A percentile compares a stretch with the other conserved stretches of the same genome.
These are phyloP conservation scores for Sacculina carcini DNA, from an alignment of 2,888 invertebrate species.

Conservation along the genomic window DNA sequence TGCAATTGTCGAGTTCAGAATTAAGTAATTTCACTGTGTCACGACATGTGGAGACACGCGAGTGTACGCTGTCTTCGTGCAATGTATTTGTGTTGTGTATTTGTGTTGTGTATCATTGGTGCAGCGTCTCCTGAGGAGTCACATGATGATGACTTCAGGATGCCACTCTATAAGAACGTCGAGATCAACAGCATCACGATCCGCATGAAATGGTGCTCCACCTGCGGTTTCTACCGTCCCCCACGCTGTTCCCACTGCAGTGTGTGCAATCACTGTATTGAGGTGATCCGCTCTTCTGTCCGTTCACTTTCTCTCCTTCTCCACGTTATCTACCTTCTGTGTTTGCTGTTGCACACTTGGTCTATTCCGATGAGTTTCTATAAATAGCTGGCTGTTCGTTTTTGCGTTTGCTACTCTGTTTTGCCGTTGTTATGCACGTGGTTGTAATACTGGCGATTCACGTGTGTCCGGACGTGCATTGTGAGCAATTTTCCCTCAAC, in stretches of 20 bases:
- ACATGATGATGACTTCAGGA: slow-evolving; percentile 85
- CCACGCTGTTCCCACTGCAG: slow-evolving; percentile 97
- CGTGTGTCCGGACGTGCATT: too few species aligned
- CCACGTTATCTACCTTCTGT: too few species aligned
- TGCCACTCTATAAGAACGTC: slow-evolving; percentile 84
- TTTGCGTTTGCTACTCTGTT: too few species aligned
- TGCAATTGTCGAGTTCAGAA: not conserved
- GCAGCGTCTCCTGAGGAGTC: slow-evolving; percentile 87
- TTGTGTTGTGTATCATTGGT: not conserved
- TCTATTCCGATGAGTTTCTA: too few species aligned
- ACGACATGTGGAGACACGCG: not conserved
- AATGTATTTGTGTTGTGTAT: not conserved
- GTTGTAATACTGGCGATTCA: too few species aligned
- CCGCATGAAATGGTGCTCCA: slow-evolving; percentile 99
- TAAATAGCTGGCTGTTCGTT: too few species aligned
- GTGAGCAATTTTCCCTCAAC: too few species aligned
- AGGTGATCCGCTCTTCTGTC: slow-evolving; percentile 29
- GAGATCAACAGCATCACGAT: slow-evolving; percentile 96
- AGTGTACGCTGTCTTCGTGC: not conserved
- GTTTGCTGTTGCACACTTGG: too few species aligned
- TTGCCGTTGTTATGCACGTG: too few species aligned
- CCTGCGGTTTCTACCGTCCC: slow-evolving; percentile 97
- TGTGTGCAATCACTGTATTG: slow-evolving; percentile 94
- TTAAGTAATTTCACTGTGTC: not conserved
- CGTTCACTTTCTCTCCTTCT: too few species aligned